A percentile compares a stretch with the other conserved stretches of the same genome.
phyloP scores from a whole-genome alignment of 2,888 invertebrate species.

The Rapana venosa region DNA sequence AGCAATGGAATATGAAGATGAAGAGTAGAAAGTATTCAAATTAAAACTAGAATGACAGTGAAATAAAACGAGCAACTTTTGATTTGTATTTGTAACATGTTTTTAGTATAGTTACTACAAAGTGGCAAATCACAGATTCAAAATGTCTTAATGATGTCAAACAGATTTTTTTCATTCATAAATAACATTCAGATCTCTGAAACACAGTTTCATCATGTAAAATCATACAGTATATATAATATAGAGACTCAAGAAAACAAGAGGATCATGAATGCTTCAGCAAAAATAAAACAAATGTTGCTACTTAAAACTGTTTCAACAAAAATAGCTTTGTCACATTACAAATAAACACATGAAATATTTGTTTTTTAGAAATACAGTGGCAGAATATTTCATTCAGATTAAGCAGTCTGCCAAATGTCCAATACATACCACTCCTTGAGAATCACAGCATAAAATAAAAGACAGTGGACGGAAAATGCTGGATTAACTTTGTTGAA shows the following conservation, averaged over 20 bases:
- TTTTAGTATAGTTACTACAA: background rate
- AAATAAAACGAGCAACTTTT: background rate
- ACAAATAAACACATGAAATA: no score
- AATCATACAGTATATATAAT: background rate
- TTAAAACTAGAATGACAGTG: background rate
- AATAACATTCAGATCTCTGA: background rate
- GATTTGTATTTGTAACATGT: background rate
- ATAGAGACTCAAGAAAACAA: background rate
- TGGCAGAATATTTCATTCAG: background rate
- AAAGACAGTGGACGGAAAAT: conserved; percentile 5
- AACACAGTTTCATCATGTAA: background rate
- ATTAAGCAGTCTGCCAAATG: background rate
- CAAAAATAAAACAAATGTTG: background rate
- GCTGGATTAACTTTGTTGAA: background rate
- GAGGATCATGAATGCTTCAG: no score
- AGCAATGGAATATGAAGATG: background rate
- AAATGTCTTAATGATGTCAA: background rate
- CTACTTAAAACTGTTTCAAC: no score
- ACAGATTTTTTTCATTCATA: background rate
- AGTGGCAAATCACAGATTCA: background rate
- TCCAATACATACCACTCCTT: background rate
- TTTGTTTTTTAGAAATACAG: no score
- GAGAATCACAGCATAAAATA: background rate
- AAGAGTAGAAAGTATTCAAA: background rate
- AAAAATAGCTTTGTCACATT: no score